Evolutionary conservation across 2,888 invertebrate species (phyloP).

Genomic region (Fragum sueziense): DNA sequence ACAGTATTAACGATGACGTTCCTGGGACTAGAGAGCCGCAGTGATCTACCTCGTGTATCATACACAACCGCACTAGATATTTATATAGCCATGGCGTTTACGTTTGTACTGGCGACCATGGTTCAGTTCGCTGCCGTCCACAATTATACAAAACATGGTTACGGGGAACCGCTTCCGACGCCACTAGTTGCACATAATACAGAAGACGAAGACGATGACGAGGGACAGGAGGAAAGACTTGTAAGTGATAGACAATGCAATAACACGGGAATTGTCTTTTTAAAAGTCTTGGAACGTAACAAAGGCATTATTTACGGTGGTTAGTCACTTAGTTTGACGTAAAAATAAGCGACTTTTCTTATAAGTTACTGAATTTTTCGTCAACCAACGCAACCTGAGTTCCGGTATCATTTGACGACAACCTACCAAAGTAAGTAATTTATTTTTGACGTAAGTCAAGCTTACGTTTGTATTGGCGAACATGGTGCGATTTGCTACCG

Average conservation of each 20-base stretch:
- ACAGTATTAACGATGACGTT: constrained; percentile 96
- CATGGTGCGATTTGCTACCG: constrained; percentile 80
- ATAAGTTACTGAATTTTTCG: neutral
- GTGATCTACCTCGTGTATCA: constrained; percentile 80
- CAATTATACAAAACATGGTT: constrained; percentile 80
- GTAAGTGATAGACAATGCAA: constrained; percentile 15
- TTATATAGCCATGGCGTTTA: constrained; percentile 80
- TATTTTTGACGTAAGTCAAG: too few relatives aligned
- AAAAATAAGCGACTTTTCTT: neutral
- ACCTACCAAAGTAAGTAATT: neutral
- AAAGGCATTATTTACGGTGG: too few relatives aligned
- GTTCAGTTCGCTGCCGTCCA: constrained; percentile 81
- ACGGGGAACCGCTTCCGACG: constrained; percentile 69
- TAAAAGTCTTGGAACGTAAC: too few relatives aligned
- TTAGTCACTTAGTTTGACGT: too few relatives aligned
- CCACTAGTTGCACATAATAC: constrained; percentile 40
- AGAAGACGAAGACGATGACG: constrained; percentile 62
- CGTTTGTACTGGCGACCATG: constrained; percentile 78
- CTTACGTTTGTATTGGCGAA: constrained; percentile 79
- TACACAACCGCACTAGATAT: constrained; percentile 81
- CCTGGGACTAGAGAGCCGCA: constrained; percentile 78
- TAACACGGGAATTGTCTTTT: too few relatives aligned
- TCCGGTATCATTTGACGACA: too few relatives aligned
- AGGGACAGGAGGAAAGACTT: constrained; percentile 53
- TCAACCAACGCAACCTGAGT: neutral